Evolutionary conservation across 2,888 invertebrate genomes (phyloP).

Genomic region (Biston stratarius): DNA sequence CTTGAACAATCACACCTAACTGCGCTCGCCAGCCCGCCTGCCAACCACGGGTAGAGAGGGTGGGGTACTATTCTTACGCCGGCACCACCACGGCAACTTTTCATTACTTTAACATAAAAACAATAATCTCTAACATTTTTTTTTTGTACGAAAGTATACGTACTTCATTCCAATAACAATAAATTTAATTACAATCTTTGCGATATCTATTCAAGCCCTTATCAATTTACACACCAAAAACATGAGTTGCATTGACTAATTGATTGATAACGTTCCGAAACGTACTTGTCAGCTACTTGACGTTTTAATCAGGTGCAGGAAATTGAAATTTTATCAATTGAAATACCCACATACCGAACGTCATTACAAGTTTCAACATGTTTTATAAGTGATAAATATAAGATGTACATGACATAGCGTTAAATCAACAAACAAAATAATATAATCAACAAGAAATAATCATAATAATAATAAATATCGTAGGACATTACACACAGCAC

Average conservation of each 20-base stretch:
- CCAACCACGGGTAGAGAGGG: too few species aligned
- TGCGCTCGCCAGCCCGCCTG: too few species aligned
- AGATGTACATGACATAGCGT: neutral
- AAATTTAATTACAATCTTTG: neutral
- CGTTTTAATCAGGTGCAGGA: conserved; percentile 27
- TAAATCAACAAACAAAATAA: neutral
- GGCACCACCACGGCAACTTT: too few species aligned
- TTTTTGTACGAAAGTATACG: too few species aligned
- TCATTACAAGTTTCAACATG: conserved; percentile 21
- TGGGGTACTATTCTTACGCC: too few species aligned
- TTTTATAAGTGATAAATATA: conserved; percentile 3
- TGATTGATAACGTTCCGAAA: conserved; percentile 23
- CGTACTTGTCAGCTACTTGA: conserved; percentile 22
- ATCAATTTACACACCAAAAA: conserved; percentile 25
- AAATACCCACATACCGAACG: conserved; percentile 20
- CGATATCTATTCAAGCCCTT: conserved; percentile 5
- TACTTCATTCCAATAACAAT: neutral
- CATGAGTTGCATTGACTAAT: conserved; percentile 24
- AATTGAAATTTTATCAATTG: conserved; percentile 30
- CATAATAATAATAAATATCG: too few species aligned
- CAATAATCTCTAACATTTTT: too few species aligned
- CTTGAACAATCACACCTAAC: too few species aligned
- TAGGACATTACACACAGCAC: too few species aligned
- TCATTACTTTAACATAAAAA: too few species aligned
- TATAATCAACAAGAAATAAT: too few species aligned